Evolutionary conservation across 2,113 vertebrate species (phyloP), one percentile per base, ranked within the genome.

Genomic region (Toxostoma redivivum): DNA sequence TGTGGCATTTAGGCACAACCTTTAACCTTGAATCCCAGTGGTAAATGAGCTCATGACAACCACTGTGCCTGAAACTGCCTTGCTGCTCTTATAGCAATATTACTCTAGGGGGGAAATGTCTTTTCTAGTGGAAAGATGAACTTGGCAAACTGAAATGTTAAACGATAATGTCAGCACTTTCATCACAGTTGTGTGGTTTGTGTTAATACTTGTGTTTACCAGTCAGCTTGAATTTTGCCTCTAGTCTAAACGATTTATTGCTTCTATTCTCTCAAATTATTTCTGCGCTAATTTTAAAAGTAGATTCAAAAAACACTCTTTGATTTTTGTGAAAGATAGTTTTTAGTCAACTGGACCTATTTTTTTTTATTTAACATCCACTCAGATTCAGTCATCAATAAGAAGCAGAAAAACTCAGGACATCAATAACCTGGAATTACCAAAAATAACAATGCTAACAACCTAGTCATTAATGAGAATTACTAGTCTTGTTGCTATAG

Each of bases 401-500:
- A 91, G 80, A 94, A 45, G n/a, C 51, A 90, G 65, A 92, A 94
- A 67, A 92, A 48, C 90, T 74, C 89, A 92, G 33, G 83, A 80
- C 87, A 95, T 96, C 95, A 96, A 95, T 95, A 97, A 95, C 78
- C 90, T 90, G 76, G 62, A 92, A 97, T 96, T 96, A 95, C 86
- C 51, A 94, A 96, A 97, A 96, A 97, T 97, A 97, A 97, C 95
- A 96, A 95, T 92, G 81, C 78, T 94, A 97, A 96, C 88, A 95
- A 93, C 86, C 83, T 96, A 95, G 86, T 96, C 92, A 96, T 97
- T 97, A 97, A 96, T 94, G 81, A 96, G 92, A 97, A 96, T 97
- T 96, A 95, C 93, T 95, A 84, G 67, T 86, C 91, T 92, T 97
- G 97, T 97, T 97, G 95, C 97, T 97, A 97, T 97, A 97, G 97